Evolutionary conservation across 2,888 invertebrate species (phyloP).

Genomic region (Stenolophus ochropezus): DNA sequence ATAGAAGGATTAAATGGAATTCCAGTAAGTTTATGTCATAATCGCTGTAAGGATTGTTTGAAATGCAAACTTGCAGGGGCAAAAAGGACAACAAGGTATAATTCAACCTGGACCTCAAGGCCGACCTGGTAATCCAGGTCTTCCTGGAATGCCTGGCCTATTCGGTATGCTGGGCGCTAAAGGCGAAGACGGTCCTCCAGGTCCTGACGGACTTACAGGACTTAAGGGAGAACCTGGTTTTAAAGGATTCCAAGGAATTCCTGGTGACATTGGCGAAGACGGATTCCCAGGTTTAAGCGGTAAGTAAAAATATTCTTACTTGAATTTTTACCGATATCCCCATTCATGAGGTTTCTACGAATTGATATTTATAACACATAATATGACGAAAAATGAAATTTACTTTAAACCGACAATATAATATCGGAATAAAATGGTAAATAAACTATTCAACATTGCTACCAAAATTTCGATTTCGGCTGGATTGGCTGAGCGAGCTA

Average conservation of each 20-base stretch:
- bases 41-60: neutral
- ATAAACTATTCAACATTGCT: no score
- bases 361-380: no score
- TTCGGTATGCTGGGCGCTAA: constrained; percentile 69
- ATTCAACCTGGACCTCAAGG: constrained; percentile 69
- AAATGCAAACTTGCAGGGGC: constrained; percentile 62
- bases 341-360: no score
- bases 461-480: no score
- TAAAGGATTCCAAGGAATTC: constrained; percentile 50
- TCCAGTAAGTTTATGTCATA: constrained; percentile 60
- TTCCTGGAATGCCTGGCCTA: constrained; percentile 70
- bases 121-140: constrained; percentile 64
- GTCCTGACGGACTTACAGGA: constrained; percentile 62
- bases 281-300: constrained; percentile 68
- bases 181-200: constrained; percentile 66
- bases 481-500: no score
- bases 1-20: constrained; percentile 64
- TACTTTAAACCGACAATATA: no score
- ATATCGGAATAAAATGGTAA: no score
- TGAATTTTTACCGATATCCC: no score
- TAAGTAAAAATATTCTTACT: no score
- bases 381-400: no score
- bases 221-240: constrained; percentile 57
- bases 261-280: constrained; percentile 66
- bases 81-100: constrained; percentile 69